Conservation (phyloP, 92 coral and sea anemone genomes). For the Zoanthus gigantus region DNA sequence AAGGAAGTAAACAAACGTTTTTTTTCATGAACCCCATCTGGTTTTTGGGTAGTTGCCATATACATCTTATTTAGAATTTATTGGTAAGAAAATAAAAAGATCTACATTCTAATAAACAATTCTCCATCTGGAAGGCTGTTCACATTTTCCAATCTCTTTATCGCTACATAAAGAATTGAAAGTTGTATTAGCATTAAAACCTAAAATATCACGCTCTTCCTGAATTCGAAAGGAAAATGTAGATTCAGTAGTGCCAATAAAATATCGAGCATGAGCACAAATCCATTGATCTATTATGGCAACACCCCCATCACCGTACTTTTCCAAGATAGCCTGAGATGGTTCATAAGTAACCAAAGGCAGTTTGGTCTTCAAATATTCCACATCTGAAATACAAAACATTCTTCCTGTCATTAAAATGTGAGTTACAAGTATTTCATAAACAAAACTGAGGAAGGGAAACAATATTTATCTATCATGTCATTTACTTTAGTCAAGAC, state of each 20-base stretch:
- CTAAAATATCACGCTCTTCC: slow-evolving; percentile 96
- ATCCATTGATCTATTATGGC: slow-evolving; percentile 99
- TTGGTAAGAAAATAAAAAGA: no score
- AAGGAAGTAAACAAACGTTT: no score
- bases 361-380: slow-evolving; percentile 81
- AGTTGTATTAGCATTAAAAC: slow-evolving; percentile 93
- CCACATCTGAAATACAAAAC: slow-evolving; percentile 71
- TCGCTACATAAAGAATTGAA: slow-evolving; percentile 96
- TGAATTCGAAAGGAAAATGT: slow-evolving; percentile 97
- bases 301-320: slow-evolving; percentile 96
- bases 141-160: slow-evolving; percentile 92
- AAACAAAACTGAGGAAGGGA: background rate
- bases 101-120: slow-evolving; percentile 76
- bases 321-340: slow-evolving; percentile 65
- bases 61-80: no score
- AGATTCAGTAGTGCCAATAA: slow-evolving; percentile 92
- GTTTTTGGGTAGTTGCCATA: no score
- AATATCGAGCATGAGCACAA: slow-evolving; percentile 93
- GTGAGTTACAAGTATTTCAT: background rate
- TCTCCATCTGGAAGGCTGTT: slow-evolving; percentile 97
- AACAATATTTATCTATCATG: no score
- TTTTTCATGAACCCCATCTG: no score
- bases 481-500: no score
- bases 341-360: slow-evolving; percentile 88
- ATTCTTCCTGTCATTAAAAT: no score